Base-by-base conservation (phyloP, 1,140 invertebrate species). In the Leptinotarsa lineolata region DNA sequence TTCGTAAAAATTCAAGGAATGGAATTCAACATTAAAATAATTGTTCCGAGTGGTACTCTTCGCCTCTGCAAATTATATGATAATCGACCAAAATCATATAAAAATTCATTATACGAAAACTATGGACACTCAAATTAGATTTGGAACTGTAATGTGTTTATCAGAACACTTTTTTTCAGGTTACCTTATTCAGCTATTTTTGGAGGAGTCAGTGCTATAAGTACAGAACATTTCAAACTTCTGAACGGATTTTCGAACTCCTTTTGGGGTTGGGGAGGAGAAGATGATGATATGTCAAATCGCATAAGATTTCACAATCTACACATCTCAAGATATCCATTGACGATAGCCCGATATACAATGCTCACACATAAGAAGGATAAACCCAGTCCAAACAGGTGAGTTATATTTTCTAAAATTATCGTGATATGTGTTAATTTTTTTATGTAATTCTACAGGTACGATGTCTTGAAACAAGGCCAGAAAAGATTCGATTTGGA, bases 191-290 rank as follows among this genome's bases (percentile, higher is more conserved):
- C 87, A 80, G 91, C 91, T 81, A 91, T 98, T 71, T 97, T 98
- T 84, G 95, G 95, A 24, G 95, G 95, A 68, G 94, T 96, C 1
- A 94, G 92, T 39, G 94, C 95, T 3, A 90, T 97, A 86, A 94
- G 90, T 0, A 88, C 88, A 65, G 89, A 92, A 75, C 95, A 97
- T 78, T 95, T 96, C 83, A 86, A 89, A 73, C 86, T 90, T 65
- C 91, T 97, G 1, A 97, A 97, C 83, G 95, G 95, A 1, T 97
- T 96, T 87, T 95, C 94, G 39, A 97, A 97, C 83, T 91, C 92
- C 46, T 97, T 94, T 84, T 97, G 94, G 92, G 95, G 95, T 12
- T 96, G 95, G 95, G 95, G 95, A 44, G 95, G 92, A 21, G 95
- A 97, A 85, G 95, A 97, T 84, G 95, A 97, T 82, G 95, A 97